Percentiles rank a stretch among this genome's conserved stretches.
Conservation (phyloP, 2,113 vertebrate species). For the Dicerorhinus sumatrensis region DNA sequence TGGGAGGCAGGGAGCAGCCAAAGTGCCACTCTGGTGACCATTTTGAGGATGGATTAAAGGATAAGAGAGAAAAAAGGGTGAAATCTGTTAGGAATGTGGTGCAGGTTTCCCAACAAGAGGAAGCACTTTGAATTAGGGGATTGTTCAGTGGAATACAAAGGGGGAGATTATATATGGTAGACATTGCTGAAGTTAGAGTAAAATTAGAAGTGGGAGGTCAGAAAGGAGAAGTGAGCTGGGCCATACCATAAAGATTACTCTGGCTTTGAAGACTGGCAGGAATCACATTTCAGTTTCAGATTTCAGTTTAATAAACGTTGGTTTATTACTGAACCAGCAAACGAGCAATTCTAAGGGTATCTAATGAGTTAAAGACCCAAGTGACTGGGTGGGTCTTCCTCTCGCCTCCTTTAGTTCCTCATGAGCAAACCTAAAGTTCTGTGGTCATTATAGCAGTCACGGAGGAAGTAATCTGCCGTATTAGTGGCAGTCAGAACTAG, state of each 20-base stretch:
- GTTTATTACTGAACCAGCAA: slow-evolving; percentile 20
- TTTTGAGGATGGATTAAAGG: neutral
- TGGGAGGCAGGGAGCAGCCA: neutral
- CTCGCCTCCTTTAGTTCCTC: neutral
- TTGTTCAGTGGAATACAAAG: neutral
- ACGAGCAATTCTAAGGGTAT: neutral
- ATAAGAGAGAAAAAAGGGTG: neutral
- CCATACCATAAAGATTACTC: neutral
- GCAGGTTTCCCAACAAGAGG: neutral
- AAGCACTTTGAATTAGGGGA: neutral
- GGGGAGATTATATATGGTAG: neutral
- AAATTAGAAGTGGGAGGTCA: neutral
- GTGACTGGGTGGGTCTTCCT: neutral
- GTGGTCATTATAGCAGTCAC: fast-evolving
- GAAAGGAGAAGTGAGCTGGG: neutral
- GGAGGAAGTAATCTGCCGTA: neutral
- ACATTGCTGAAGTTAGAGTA: neutral
- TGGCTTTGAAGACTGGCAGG: neutral
- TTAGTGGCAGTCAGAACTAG: neutral
- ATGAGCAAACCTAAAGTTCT: neutral
- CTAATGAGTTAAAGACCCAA: neutral
- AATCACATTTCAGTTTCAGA: neutral
- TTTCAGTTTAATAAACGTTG: neutral
- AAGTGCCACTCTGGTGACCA: neutral
- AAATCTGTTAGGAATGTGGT: neutral